A percentile compares a stretch with the other conserved stretches of the same genome.
Conservation (phyloP, 2,113 vertebrate genomes). For the Engraulis encrasicolus region DNA sequence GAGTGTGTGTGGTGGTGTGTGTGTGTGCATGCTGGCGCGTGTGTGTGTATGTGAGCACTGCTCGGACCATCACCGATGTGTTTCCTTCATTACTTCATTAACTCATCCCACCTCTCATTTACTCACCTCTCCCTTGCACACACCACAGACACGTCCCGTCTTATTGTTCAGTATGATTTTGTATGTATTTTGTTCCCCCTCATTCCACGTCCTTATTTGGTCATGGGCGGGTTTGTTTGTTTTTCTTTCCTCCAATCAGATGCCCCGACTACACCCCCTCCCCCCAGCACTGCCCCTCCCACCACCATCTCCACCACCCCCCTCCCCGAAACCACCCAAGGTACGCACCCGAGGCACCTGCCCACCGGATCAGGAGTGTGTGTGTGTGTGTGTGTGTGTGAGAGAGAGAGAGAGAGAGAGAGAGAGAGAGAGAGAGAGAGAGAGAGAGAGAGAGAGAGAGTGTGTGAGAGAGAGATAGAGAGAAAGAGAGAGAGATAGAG, state of each 20-base stretch:
- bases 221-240: background rate
- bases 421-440: background rate
- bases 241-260: slow-evolving; percentile 16
- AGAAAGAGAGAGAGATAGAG: too few species aligned
- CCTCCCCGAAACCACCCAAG: background rate
- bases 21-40: slow-evolving; percentile 3
- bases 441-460: background rate
- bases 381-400: background rate
- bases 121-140: background rate
- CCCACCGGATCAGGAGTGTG: background rate
- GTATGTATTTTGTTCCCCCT: background rate
- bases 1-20: too few species aligned
- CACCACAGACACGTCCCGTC: background rate
- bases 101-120: background rate
- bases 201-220: slow-evolving; percentile 2
- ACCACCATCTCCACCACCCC: slow-evolving; percentile 2
- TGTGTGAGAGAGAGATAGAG: background rate
- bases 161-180: background rate
- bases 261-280: slow-evolving; percentile 1
- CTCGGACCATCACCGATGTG: too few species aligned
- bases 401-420: background rate
- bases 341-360: background rate
- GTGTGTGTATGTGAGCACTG: background rate
- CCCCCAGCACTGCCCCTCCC: background rate
- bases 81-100: too few species aligned